Evolutionary conservation across 2,888 invertebrate species (phyloP).

Genomic region (Melieria crassipennis): DNA sequence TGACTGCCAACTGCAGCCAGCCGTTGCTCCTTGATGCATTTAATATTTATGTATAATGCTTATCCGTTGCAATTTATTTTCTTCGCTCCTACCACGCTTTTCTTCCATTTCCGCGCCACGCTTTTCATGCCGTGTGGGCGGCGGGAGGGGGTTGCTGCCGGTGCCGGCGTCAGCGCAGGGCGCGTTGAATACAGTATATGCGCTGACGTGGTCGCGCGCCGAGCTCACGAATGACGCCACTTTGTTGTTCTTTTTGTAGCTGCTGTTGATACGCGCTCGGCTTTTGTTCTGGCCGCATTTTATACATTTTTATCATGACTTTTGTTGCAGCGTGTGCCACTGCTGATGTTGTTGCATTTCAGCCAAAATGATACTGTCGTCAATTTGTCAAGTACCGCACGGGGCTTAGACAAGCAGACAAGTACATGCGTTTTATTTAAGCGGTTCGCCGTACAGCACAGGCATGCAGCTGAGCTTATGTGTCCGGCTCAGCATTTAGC

Average conservation of each 20-base stretch:
- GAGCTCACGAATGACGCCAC: too few relatives aligned
- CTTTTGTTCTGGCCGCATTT: not conserved
- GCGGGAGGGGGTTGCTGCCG: not conserved
- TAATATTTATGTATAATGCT: conserved; percentile 59
- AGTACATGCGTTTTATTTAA: conserved; percentile 25
- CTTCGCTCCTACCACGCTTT: conserved; percentile 21
- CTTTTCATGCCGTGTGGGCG: not conserved
- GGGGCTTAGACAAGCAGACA: conserved; percentile 15
- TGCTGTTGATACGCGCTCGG: not conserved
- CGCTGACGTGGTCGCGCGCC: not conserved
- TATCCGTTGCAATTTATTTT: conserved; percentile 58
- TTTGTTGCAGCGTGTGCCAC: too few relatives aligned
- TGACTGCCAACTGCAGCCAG: not conserved
- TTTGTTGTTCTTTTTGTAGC: conserved; percentile 10
- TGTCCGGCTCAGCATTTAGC: conserved; percentile 33
- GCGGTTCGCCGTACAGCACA: conserved; percentile 17
- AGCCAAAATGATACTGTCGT: conserved; percentile 40
- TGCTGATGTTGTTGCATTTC: conserved; percentile 22
- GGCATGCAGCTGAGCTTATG: not conserved
- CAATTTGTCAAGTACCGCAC: conserved; percentile 40
- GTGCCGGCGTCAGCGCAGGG: not conserved
- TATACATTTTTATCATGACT: not conserved
- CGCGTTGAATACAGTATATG: not conserved
- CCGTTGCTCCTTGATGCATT: conserved; percentile 48
- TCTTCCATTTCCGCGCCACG: conserved; percentile 1